Evolutionary conservation across 2,797 vertebrate genomes (phyloP), one percentile per base, ranked within the genome.

Genomic region (Tapera naevia): DNA sequence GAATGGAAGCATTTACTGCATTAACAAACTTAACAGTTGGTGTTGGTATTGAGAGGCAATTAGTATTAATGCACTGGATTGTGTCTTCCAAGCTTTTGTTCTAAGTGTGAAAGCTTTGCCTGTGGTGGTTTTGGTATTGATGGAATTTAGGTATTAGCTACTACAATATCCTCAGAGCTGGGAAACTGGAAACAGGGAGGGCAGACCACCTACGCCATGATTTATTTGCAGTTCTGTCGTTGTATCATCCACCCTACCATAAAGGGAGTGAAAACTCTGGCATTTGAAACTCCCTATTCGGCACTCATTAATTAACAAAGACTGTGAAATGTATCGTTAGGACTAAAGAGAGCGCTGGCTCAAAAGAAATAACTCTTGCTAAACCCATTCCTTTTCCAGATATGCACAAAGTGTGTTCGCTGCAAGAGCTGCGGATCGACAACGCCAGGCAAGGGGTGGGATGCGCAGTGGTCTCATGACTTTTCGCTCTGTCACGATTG

Each of bases 401-500:
- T 99, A 94, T 99, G 99, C 96, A 99, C 98, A 84, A 99, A 99
- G 96, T 99, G 99, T 91, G 99, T 99, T 85, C 97, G 98, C 95
- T 99, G 99, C 97, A 99, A 99, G 97, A 99, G 99, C 97, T 99
- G 99, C 92, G 99, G 99, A 81, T 98, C 99, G 35, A 99, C 99
- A 39, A 99, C 99, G 48, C 99, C 99, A 30, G 99, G 99, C 95
- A 99, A 99, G 97, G 98, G 99, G 73, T 99, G 99, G 99, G 99
- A 99, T 56, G 99, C 99, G 35, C 99, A 99, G 98, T 99, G 99
- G 99, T 99, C 99, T 96, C 99, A 99, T 56, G 99, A 99, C 97
- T 99, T 99, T 96, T 99, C 99, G 25, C 98, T 99, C 95, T 99
- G 99, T 98, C 99, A 99, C 13, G 99, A 99, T 89, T 99, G 99